These are phyloP conservation scores for Venustaconcha ellipsiformis DNA, from an alignment of 1,140 invertebrate genomes.

Conservation along the genomic window DNA sequence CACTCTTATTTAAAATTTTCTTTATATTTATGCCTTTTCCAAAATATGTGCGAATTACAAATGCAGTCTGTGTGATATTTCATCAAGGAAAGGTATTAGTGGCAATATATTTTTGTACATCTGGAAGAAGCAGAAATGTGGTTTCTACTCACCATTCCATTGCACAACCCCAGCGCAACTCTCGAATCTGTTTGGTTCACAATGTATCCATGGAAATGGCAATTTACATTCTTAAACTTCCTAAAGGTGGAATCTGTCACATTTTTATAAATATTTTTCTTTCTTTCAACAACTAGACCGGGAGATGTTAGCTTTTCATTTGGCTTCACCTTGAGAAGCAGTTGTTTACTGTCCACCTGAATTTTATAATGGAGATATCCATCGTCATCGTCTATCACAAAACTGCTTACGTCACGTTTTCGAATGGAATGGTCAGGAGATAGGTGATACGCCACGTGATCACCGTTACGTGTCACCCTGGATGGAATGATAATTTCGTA, in stretches of 20 bases:
- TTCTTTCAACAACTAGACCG: slow-evolving; percentile 19
- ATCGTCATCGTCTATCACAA: neutral
- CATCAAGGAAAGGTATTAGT: too few relatives aligned
- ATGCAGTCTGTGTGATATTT: too few relatives aligned
- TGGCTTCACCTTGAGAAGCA: slow-evolving; percentile 15
- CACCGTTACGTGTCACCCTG: neutral
- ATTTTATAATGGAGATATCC: slow-evolving; percentile 20
- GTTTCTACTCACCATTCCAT: slow-evolving; percentile 15
- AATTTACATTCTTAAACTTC: slow-evolving; percentile 1
- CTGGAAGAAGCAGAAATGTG: too few relatives aligned
- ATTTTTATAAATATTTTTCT: slow-evolving; percentile 16
- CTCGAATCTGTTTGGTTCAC: slow-evolving; percentile 2
- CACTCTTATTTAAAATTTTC: too few relatives aligned
- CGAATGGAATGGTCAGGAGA: slow-evolving; percentile 6
- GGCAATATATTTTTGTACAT: too few relatives aligned
- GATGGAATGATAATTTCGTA: slow-evolving; percentile 8
- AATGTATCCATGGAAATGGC: slow-evolving; percentile 20
- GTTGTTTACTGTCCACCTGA: slow-evolving; percentile 16
- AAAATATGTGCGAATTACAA: too few relatives aligned
- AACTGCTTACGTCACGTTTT: neutral
- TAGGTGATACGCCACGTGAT: slow-evolving; percentile 5
- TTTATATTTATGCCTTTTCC: too few relatives aligned
- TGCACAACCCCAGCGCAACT: slow-evolving; percentile 19
- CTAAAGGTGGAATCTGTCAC: slow-evolving; percentile 25
- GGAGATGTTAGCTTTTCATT: slow-evolving; percentile 15